Conservation (phyloP, 1,140 invertebrate species). For the Patella vulgata region DNA sequence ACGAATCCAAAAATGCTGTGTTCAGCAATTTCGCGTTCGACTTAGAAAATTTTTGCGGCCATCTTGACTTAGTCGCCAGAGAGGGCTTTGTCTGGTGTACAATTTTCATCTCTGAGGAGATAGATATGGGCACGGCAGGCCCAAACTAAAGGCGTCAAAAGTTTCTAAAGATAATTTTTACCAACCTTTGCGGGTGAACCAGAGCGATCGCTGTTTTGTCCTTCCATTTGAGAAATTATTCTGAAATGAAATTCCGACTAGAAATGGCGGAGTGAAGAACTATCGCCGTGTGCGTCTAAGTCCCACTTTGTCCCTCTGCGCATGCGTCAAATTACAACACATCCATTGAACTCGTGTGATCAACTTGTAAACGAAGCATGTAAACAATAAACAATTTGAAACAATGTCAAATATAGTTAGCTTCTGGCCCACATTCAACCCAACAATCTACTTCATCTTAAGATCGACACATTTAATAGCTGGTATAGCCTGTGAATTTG, state of each 20-base stretch:
- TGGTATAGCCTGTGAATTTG: too few relatives aligned
- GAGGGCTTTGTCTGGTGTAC: conserved; percentile 17
- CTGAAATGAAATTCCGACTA: not conserved
- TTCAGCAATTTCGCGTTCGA: conserved; percentile 11
- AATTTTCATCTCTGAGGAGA: conserved; percentile 8
- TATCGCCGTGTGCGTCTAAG: conserved; percentile 29
- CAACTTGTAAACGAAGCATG: too few relatives aligned
- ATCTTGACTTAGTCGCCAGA: conserved; percentile 34
- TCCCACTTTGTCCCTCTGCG: conserved; percentile 26
- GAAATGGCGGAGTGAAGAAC: conserved; percentile 14
- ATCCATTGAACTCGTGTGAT: too few relatives aligned
- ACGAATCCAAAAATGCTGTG: not conserved
- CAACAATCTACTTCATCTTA: too few relatives aligned
- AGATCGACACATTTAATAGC: too few relatives aligned
- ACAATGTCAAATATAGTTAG: too few relatives aligned
- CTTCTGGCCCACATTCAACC: too few relatives aligned
- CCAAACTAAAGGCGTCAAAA: conserved; percentile 4
- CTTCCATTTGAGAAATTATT: conserved; percentile 24
- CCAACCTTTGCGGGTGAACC: conserved; percentile 17
- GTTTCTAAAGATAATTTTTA: not conserved
- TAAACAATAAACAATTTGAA: too few relatives aligned
- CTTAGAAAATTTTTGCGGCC: conserved; percentile 38
- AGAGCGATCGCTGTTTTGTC: not conserved
- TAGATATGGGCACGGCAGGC: not conserved
- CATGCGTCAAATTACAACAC: too few relatives aligned